Conservation (phyloP, 1,140 invertebrate genomes). For the Saxidomus purpurata region DNA sequence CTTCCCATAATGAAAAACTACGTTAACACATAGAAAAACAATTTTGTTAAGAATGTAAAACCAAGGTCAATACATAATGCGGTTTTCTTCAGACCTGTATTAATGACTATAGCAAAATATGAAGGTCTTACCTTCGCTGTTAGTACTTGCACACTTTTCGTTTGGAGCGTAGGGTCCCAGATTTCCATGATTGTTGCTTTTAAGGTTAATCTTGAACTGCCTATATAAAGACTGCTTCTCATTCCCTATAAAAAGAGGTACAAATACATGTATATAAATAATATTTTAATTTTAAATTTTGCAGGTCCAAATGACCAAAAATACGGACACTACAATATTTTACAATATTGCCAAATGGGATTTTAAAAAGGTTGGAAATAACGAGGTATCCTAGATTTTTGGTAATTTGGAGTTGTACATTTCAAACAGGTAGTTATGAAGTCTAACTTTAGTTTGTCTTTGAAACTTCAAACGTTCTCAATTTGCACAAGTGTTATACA, state of each 20-base stretch:
- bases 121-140: neutral
- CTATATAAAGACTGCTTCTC: neutral
- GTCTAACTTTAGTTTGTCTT: too few relatives aligned
- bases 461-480: too few relatives aligned
- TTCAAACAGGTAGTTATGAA: too few relatives aligned
- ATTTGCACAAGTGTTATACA: too few relatives aligned
- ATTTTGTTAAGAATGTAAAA: neutral
- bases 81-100: neutral
- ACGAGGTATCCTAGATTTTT: neutral
- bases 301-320: too few relatives aligned
- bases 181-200: conserved; percentile 11
- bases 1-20: neutral
- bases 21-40: neutral
- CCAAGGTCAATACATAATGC: neutral
- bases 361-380: neutral
- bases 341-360: neutral
- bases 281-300: neutral
- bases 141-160: neutral
- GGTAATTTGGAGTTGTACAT: too few relatives aligned
- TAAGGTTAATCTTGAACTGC: conserved; percentile 18
- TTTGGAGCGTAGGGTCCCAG: conserved; percentile 32
- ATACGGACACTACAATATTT: neutral
- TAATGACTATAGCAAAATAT: neutral
- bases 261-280: neutral
- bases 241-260: conserved; percentile 32